phyloP scores from a whole-genome alignment of 2,113 vertebrate species.

The Otus sunia region DNA sequence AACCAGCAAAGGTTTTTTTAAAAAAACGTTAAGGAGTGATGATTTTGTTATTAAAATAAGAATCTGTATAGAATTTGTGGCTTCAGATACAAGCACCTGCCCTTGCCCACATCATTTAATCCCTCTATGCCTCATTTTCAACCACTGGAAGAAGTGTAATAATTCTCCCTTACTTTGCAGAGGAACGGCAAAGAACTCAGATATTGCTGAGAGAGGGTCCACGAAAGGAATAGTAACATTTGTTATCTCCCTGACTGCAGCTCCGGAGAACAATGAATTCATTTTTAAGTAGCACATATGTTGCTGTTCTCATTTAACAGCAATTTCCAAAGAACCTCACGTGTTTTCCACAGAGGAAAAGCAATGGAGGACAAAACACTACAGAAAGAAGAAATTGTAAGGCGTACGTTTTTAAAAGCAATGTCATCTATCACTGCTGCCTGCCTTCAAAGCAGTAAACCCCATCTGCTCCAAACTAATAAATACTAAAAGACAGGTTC shows the following conservation, averaged over 20 bases:
- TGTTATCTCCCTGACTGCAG: no score
- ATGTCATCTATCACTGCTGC: neutral
- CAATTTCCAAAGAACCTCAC: neutral
- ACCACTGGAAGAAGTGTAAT: accelerated
- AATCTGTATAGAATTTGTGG: neutral
- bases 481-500: neutral
- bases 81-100: neutral
- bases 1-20: neutral
- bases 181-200: neutral
- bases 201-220: neutral
- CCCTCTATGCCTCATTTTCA: neutral
- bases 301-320: neutral
- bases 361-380: neutral
- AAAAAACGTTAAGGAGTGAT: neutral
- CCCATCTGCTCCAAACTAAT: neutral
- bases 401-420: accelerated
- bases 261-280: neutral
- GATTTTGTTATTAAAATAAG: neutral
- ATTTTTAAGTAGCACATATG: neutral
- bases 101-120: neutral
- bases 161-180: neutral
- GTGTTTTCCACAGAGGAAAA: neutral
- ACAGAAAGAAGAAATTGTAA: neutral
- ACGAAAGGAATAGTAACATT: neutral
- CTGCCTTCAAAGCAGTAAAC: neutral